A percentile compares a stretch with the other conserved stretches of the same genome.
Conservation (phyloP, 2,888 invertebrate genomes). For the Chelonus formosanus region DNA sequence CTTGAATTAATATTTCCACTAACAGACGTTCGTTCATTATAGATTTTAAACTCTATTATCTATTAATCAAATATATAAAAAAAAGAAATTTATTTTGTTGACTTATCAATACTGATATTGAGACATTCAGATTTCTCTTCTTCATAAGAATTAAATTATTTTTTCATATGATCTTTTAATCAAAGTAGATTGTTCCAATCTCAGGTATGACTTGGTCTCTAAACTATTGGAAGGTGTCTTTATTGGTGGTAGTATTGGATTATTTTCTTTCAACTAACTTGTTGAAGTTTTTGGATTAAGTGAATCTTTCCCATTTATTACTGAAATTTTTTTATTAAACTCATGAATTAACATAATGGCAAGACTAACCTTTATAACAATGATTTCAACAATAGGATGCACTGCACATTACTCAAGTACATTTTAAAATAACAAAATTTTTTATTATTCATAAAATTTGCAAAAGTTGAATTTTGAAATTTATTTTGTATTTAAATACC, state of each 20-base stretch:
- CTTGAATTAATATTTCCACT: too few relatives aligned
- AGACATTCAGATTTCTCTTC: slow-evolving; percentile 40
- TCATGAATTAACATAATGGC: slow-evolving; percentile 30
- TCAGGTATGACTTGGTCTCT: slow-evolving; percentile 46
- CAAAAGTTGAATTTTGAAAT: too few relatives aligned
- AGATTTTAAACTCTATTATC: too few relatives aligned
- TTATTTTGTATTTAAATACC: too few relatives aligned
- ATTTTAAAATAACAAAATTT: too few relatives aligned
- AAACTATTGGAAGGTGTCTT: slow-evolving; percentile 55
- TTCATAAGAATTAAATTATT: slow-evolving; percentile 51
- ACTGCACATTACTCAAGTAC: too few relatives aligned
- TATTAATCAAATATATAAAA: too few relatives aligned
- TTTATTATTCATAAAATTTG: too few relatives aligned
- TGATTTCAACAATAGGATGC: too few relatives aligned
- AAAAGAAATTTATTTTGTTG: not conserved
- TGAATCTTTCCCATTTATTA: slow-evolving; percentile 47
- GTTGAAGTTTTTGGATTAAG: slow-evolving; percentile 41
- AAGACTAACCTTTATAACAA: too few relatives aligned
- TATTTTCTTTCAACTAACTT: slow-evolving; percentile 34
- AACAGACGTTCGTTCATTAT: too few relatives aligned
- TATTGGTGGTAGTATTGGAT: slow-evolving; percentile 19
- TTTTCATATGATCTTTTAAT: slow-evolving; percentile 56
- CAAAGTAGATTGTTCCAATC: slow-evolving; percentile 50
- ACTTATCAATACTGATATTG: slow-evolving; percentile 18
- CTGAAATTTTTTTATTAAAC: slow-evolving; percentile 59